These are phyloP conservation scores for Pangasius mekongensis DNA, from an alignment of 2,797 vertebrate species.

Conservation along the genomic window DNA sequence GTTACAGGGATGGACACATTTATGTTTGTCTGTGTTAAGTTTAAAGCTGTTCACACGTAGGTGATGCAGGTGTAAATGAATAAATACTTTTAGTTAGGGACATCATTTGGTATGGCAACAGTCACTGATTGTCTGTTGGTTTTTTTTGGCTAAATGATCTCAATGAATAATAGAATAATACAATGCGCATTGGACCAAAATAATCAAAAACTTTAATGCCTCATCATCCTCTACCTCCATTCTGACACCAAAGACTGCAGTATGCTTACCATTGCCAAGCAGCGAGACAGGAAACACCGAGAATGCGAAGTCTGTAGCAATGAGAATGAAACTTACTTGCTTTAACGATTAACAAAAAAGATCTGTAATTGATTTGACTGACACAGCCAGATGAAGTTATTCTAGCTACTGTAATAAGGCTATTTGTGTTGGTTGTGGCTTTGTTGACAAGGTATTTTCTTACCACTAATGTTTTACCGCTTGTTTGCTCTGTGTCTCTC, in stretches of 20 bases:
- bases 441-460: neutral
- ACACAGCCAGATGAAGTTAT: neutral
- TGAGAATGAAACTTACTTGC: neutral
- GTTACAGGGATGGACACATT: neutral
- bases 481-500: neutral
- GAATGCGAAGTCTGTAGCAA: neutral
- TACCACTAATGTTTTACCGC: neutral
- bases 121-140: neutral
- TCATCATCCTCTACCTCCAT: neutral
- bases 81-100: neutral
- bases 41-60: neutral
- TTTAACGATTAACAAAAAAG: neutral
- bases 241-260: neutral
- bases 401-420: neutral
- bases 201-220: neutral
- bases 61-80: no score
- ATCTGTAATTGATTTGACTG: neutral
- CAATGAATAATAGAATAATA: neutral
- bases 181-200: neutral
- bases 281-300: neutral
- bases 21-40: neutral
- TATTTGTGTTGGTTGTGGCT: neutral
- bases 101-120: neutral
- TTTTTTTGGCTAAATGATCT: neutral
- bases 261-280: constrained; percentile 4